Conservation (phyloP, 1,140 invertebrate species). For the Leptestheria dahalacensis region DNA sequence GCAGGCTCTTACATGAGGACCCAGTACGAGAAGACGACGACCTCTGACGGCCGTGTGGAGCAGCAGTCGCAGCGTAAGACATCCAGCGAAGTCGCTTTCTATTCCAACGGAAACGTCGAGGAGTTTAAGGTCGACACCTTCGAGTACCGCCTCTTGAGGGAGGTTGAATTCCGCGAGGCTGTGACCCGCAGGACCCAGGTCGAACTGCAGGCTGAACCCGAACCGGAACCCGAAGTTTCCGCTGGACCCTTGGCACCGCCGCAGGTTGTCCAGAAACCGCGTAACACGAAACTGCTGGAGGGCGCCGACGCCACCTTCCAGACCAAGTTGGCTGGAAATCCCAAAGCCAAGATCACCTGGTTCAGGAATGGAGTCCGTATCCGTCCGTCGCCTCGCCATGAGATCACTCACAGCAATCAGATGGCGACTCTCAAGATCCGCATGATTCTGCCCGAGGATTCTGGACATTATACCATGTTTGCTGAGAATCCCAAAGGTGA, state of each 20-base stretch:
- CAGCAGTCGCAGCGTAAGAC: slow-evolving; percentile 12
- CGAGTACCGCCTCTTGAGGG: slow-evolving; percentile 78
- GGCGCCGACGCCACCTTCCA: slow-evolving; percentile 80
- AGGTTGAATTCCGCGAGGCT: slow-evolving; percentile 78
- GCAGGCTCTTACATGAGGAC: background rate
- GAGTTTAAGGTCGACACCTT: slow-evolving; percentile 75
- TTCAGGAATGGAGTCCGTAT: slow-evolving; percentile 83
- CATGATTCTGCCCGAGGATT: slow-evolving; percentile 56
- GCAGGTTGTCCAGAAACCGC: slow-evolving; percentile 73
- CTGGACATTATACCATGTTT: slow-evolving; percentile 75
- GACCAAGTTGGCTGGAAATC: slow-evolving; percentile 70
- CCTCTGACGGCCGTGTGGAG: slow-evolving; percentile 38
- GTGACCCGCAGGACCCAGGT: slow-evolving; percentile 57
- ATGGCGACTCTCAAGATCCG: slow-evolving; percentile 66
- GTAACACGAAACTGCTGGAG: slow-evolving; percentile 82
- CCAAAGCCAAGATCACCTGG: slow-evolving; percentile 76
- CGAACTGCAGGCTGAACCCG: slow-evolving; percentile 38
- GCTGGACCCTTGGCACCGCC: slow-evolving; percentile 58
- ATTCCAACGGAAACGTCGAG: slow-evolving; percentile 22
- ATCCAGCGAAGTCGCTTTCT: background rate
- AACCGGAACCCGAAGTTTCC: slow-evolving; percentile 45
- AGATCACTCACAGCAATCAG: slow-evolving; percentile 65
- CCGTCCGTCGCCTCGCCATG: slow-evolving; percentile 60
- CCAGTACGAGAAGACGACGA: slow-evolving; percentile 37
- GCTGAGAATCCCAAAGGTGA: slow-evolving; percentile 71